Evolutionary conservation across 2,797 vertebrate genomes (phyloP).

Genomic region (Buphagus erythrorhynchus): DNA sequence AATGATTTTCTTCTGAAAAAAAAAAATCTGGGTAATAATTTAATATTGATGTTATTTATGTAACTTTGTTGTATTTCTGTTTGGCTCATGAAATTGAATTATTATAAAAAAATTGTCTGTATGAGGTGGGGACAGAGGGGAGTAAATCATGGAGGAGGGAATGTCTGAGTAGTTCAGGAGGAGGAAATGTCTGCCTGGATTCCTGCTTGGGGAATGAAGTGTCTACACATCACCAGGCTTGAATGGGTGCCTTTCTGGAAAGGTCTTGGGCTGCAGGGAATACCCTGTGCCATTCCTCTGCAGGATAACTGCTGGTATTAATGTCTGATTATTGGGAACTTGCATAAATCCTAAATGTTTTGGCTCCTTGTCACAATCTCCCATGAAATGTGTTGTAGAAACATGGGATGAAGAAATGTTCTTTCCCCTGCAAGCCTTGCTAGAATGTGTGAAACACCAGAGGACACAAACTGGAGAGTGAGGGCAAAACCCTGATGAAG

Average conservation of each 20-base stretch:
- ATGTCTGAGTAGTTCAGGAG: not conserved
- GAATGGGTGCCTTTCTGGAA: not conserved
- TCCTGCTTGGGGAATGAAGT: not conserved
- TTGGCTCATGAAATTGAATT: not conserved
- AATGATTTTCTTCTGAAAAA: not conserved
- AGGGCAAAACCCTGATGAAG: not conserved
- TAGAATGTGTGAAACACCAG: not conserved
- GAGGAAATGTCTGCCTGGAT: not conserved
- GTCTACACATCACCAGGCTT: not conserved
- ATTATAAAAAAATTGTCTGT: not conserved
- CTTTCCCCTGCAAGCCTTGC: not conserved
- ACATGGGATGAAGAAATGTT: rapidly evolving
- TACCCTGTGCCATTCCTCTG: not conserved
- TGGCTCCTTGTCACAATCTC: not conserved
- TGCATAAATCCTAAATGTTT: not conserved
- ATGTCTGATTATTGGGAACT: not conserved
- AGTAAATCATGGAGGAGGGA: not conserved
- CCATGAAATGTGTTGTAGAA: not conserved
- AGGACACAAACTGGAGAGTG: not conserved
- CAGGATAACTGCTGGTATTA: not conserved
- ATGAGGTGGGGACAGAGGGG: not conserved
- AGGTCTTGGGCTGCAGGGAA: not conserved
- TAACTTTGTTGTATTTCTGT: not conserved
- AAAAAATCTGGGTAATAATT: not conserved
- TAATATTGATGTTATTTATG: not conserved